A percentile compares a stretch with the other conserved stretches of the same genome.
Conservation (phyloP, 2,888 invertebrate genomes). For the Drepana falcataria region DNA sequence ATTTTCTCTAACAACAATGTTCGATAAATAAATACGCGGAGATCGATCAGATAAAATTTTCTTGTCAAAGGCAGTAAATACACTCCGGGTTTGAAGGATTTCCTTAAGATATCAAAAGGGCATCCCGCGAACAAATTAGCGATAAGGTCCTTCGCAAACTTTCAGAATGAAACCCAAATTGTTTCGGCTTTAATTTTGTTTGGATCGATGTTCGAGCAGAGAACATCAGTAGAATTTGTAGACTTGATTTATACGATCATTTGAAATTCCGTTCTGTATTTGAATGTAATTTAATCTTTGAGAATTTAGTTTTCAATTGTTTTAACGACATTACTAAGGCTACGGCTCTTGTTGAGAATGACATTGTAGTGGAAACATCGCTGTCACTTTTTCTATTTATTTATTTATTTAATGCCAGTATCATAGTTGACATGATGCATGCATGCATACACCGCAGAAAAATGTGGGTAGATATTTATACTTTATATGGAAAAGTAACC, state of each 20-base stretch:
- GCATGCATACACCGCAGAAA: no score
- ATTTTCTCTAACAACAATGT: not conserved
- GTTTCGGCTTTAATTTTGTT: conserved; percentile 18
- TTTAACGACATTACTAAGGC: not conserved
- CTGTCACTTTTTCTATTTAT: no score
- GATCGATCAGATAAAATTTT: not conserved
- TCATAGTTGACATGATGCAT: no score
- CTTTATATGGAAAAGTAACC: no score
- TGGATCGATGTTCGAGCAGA: conserved; percentile 1
- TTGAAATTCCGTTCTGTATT: not conserved
- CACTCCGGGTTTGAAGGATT: conserved; percentile 1
- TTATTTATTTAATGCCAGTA: no score
- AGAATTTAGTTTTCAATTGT: not conserved
- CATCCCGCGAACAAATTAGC: conserved; percentile 31
- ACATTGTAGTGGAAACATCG: no score
- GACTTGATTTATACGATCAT: not conserved
- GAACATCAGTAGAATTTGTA: not conserved
- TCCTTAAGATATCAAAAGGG: conserved; percentile 22
- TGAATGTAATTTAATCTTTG: not conserved
- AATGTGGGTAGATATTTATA: no score
- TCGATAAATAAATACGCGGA: not conserved
- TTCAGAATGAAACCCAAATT: conserved; percentile 20
- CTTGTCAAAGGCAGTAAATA: not conserved
- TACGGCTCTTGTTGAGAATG: not conserved
- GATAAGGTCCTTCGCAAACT: conserved; percentile 29